Percentiles rank a stretch among this genome's conserved stretches.
These are phyloP conservation scores for Leptinotarsa defecta DNA, from an alignment of 1,140 invertebrate genomes.

Conservation along the genomic window DNA sequence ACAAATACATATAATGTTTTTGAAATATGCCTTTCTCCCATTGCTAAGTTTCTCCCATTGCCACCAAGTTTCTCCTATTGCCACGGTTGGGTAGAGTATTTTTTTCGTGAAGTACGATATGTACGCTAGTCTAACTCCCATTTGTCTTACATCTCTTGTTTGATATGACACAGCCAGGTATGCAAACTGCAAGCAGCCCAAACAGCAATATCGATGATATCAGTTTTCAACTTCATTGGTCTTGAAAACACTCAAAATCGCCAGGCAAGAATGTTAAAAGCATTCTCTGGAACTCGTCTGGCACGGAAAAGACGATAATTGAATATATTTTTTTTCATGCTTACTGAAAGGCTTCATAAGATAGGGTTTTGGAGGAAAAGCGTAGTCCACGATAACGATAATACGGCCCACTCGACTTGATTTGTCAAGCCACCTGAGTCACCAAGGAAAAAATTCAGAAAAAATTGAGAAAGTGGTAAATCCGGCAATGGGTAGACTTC, in stretches of 20 bases:
- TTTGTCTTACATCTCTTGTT: conserved; percentile 18
- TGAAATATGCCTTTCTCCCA: conserved; percentile 3
- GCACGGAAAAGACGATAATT: conserved; percentile 28
- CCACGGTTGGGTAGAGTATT: conserved; percentile 2
- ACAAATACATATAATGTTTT: conserved; percentile 12
- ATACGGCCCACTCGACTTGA: conserved; percentile 20
- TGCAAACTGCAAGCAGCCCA: not conserved
- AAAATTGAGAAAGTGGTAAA: conserved; percentile 20
- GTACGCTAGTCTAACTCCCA: conserved; percentile 11
- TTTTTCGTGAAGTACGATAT: conserved; percentile 18
- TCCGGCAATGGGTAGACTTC: conserved; percentile 17
- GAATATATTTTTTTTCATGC: conserved; percentile 35
- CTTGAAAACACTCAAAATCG: conserved; percentile 17
- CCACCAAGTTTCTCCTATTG: conserved; percentile 5
- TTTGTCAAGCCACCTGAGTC: conserved; percentile 12
- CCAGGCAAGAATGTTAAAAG: conserved; percentile 29
- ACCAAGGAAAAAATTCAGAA: not conserved
- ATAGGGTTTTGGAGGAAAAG: conserved; percentile 48
- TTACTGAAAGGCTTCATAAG: conserved; percentile 54
- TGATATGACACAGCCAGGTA: conserved; percentile 6
- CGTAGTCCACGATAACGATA: conserved; percentile 36
- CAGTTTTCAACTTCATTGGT: not conserved
- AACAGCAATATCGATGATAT: not conserved
- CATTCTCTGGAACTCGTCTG: conserved; percentile 24
- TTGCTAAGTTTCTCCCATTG: not conserved